Base-by-base conservation (phyloP, 2,888 invertebrate genomes). In the Periphyllus acericola region DNA sequence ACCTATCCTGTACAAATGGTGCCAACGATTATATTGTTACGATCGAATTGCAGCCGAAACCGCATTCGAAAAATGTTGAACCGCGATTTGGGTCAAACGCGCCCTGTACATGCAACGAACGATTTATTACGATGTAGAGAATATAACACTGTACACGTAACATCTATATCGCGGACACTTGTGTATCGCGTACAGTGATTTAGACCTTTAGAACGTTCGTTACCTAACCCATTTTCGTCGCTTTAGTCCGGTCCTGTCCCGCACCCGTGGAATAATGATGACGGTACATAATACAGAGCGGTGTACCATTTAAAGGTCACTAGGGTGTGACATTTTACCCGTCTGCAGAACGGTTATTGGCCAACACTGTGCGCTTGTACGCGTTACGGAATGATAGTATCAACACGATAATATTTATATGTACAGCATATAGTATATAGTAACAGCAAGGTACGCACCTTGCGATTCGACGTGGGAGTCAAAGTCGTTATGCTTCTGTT, bases 301-400 rank as follows among this genome's bases (percentile, higher is more conserved):
- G n/a, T n/a, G 21, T 29, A 46, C 34, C 52, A 60, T 32, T 52
- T 78, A 85, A 85, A 85, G 85, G 85, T 78, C 78, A 78, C 46
- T 71, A 34, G 68, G 78, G 85, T 85, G 85, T 60, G 66, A 78
- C 85, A 71, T 71, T 78, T 75, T 75, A 75, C 8, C 66, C 25
- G 78, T 52, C 78, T 36, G 19, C n/a, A 46, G 17, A 85, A 52
- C 25, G 40, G 40, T n/a, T 66, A 68, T 60, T 84, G 32, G 40
- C 60, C 46, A 83, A 83, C 74, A 55, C 34, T 72, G 19, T n/a
- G 66, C 36, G 14, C 11, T 34, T 71, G 34, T 46, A 46, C 14
- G 29, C 34, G 21, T 55, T 74, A 29, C n/a, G 60, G 60, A 36
- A 79, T 34, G 19, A 79, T 79, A 79, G 4, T 66, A 74, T 74